Evolutionary conservation across 1,140 invertebrate species (phyloP).

Genomic region (Meloidogyne hapla): DNA sequence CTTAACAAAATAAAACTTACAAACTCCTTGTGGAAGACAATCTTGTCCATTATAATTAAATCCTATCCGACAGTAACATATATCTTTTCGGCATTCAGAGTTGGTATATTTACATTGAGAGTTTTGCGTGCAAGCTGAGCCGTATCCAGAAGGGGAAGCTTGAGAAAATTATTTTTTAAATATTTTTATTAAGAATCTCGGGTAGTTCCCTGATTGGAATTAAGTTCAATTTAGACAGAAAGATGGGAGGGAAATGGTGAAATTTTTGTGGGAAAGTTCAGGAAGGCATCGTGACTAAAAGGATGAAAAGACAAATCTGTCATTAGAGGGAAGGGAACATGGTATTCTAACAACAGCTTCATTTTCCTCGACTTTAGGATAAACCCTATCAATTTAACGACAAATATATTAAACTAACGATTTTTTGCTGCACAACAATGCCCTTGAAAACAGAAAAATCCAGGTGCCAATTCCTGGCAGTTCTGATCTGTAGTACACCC

Average conservation of each 20-base stretch:
- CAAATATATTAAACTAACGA: no score
- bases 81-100: slow-evolving; percentile 32
- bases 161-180: neutral
- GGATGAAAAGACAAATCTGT: no score
- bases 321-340: no score
- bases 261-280: no score
- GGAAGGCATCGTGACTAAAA: no score
- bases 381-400: no score
- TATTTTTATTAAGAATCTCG: no score
- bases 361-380: no score
- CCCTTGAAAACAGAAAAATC: slow-evolving; percentile 38
- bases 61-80: slow-evolving; percentile 34
- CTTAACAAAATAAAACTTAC: slow-evolving; percentile 13
- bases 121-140: slow-evolving; percentile 30
- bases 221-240: no score
- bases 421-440: slow-evolving; percentile 31
- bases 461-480: slow-evolving; percentile 32
- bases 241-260: no score
- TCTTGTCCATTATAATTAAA: slow-evolving; percentile 38
- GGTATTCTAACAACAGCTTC: no score
- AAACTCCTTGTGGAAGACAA: slow-evolving; percentile 18
- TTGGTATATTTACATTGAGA: slow-evolving; percentile 33
- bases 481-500: slow-evolving; percentile 29
- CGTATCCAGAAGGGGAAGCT: slow-evolving; percentile 32
- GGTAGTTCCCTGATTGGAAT: no score